Base-by-base conservation (phyloP, 2,888 invertebrate species). In the Ormyrus thymus region DNA sequence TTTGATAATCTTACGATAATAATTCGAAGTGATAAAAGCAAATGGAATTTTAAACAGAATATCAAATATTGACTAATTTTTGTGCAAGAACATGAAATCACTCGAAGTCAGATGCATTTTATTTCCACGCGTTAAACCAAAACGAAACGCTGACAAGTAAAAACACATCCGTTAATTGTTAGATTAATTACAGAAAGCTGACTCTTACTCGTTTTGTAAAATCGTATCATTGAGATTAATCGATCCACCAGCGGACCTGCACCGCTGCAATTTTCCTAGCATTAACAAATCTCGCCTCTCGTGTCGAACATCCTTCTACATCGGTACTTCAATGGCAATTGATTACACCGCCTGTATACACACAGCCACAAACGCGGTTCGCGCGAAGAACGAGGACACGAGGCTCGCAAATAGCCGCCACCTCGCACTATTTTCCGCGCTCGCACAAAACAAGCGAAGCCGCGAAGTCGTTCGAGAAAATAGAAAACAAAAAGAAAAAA, bases 171-270 rank as follows among this genome's bases (percentile, higher is more conserved):
- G 1, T 29, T 29, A 29, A 29, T 29, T 29, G 29, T 29, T 29
- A 29, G 29, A 29, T 29, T 29, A 29, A 29, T 29, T 4, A 29
- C 29, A 29, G 29, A 7, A 29, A n/a, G 15, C 11, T 45, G 45
- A 6, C 58, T 50, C 74, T 74, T 74, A 74, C 65, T 45, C n/a
- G 51, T 75, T 66, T 59, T 48, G 9, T 46, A 45, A 58, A 66
- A 58, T 46, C 45, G 45, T 66, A 50, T 59, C 66, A 59, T 59
- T 13, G 29, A 51, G n/a, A 11, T 43, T n/a, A n/a, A 5, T 59
- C 29, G 29, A 3, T 29, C 13, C 6, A 13, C n/a, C n/a, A 10
- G 69, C 8, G 10, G 10, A 59, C 6, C 15, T 15, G 55, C 55
- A 69, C 55, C 13, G 69, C 55, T 69, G 51, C 15, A 13, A 6